These are phyloP conservation scores for Tetragonula clypearis DNA, from an alignment of 1,140 invertebrate species.

Conservation along the genomic window DNA sequence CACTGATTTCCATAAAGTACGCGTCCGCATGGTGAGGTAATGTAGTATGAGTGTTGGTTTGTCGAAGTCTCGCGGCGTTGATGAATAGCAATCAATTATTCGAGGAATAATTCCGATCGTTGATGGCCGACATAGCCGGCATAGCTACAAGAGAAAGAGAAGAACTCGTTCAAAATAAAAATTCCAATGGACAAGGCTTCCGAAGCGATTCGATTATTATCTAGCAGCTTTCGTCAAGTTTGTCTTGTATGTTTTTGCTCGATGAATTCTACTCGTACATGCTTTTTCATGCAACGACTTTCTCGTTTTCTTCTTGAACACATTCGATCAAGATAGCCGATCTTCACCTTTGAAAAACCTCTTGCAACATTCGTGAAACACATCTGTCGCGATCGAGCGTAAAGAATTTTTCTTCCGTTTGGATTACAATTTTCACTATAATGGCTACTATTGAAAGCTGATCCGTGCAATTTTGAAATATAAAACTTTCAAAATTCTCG, in stretches of 20 bases:
- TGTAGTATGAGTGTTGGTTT: not conserved
- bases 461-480: not conserved
- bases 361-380: too few species aligned
- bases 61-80: not conserved
- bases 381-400: not conserved
- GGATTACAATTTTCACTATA: not conserved
- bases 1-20: constrained; percentile 3
- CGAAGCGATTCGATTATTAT: not conserved
- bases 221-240: not conserved
- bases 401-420: too few species aligned
- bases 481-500: too few species aligned
- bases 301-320: not conserved
- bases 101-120: not conserved
- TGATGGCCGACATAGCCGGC: not conserved
- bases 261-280: not conserved
- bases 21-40: not conserved
- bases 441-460: not conserved
- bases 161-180: not conserved
- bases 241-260: not conserved
- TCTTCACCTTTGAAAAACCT: not conserved
- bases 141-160: constrained; percentile 22
- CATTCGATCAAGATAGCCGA: not conserved
- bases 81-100: constrained; percentile 9
- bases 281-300: not conserved
- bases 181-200: not conserved